Base-by-base conservation (phyloP, 2,888 invertebrate species). In the Steinernema scapterisci region DNA sequence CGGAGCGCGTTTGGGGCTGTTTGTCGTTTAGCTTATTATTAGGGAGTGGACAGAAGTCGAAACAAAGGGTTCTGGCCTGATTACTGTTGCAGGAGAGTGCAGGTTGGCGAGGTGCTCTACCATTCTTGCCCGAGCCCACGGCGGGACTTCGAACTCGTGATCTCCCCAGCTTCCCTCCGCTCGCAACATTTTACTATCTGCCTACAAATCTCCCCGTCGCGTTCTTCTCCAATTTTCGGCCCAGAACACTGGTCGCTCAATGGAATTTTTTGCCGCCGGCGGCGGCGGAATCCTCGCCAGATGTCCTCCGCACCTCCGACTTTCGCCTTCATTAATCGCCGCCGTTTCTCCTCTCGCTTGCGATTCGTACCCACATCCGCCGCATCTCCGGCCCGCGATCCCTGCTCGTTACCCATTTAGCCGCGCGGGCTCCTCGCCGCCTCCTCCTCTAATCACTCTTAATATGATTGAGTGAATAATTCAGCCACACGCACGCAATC, bases 381-480 rank as follows among this genome's bases (percentile, higher is more conserved):
- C 9, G 3, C 38, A 38, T 6, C 3, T 6, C 5, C 38, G 3
- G 3, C 38, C 38, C 13, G 13, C 48, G 48, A 48, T 48, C 48
- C 13, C 38, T 38, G 5, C 38, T 38, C 48, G 48, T 48, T 48
- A 48, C 48, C 48, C 48, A 48, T 48, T 48, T 48, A 48, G 48
- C 16, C 38, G 19, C 16, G 48, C 48, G 13, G 48, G 9, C 38
- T 48, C 48, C 48, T 48, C 48, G 5, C 16, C 27, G 63, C 63
- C 6, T 54, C 51, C 6, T n/a, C 11, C 63, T 25, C 63, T 63
- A 63, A 63, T 63, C 63, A 63, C 63, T 31, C 63, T 63, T 63
- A 63, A 63, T 63, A 63, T 63, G 63, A 63, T 63, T 63, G 63
- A 63, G 63, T 63, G 63, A 63, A 63, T 63, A 63, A 63, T 63